These are phyloP conservation scores for Cyanistes caeruleus DNA, from an alignment of 2,113 vertebrate species.

Conservation along the genomic window DNA sequence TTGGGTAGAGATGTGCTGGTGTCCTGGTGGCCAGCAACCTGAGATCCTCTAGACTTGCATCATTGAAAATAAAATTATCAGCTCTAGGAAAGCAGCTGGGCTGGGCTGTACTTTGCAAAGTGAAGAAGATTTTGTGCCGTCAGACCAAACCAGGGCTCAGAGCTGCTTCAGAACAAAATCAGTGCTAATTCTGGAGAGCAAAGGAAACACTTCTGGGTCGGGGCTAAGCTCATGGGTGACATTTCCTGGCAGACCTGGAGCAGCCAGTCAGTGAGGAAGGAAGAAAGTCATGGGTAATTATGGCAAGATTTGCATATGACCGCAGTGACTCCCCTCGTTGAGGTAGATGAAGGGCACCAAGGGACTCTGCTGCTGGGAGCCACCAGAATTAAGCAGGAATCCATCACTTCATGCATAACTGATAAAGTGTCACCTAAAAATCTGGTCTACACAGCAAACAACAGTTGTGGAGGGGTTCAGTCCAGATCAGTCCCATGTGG, in stretches of 20 bases:
- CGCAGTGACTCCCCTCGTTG: neutral
- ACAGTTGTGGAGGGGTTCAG: neutral
- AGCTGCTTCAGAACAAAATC: neutral
- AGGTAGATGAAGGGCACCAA: slow-evolving; percentile 15
- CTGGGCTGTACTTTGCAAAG: neutral
- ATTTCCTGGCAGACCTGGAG: neutral
- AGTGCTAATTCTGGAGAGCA: neutral
- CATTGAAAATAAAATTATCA: neutral
- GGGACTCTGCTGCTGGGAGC: neutral
- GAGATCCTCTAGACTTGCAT: neutral
- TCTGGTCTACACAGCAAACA: neutral
- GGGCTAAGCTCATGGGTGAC: neutral
- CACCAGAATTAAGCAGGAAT: slow-evolving; percentile 7
- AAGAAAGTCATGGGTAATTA: neutral
- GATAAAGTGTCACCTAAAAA: neutral
- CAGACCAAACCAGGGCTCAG: neutral
- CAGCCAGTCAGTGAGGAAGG: neutral
- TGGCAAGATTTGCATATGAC: slow-evolving; percentile 42
- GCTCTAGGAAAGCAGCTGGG: neutral
- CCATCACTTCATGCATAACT: neutral
- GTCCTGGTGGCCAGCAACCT: neutral
- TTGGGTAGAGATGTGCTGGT: neutral
- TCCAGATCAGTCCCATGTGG: neutral
- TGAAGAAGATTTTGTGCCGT: neutral
- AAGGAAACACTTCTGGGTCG: neutral